phyloP scores from a whole-genome alignment of 2,888 invertebrate genomes.

The Epicampocera succincta region DNA sequence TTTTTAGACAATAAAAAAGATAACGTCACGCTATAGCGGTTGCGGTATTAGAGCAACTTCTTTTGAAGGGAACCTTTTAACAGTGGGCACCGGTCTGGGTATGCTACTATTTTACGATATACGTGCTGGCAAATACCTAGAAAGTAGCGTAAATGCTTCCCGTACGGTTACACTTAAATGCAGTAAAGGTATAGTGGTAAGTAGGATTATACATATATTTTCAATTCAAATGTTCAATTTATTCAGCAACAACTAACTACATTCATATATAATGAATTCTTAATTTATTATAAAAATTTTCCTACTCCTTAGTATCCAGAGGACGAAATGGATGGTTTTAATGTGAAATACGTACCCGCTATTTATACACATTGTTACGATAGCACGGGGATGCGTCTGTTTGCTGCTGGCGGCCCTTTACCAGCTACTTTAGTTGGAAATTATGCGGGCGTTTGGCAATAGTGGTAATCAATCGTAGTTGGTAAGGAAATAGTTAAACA shows the following conservation, averaged over 20 bases:
- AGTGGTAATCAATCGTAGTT: slow-evolving; percentile 68
- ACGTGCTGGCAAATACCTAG: slow-evolving; percentile 94
- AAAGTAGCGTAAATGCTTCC: slow-evolving; percentile 93
- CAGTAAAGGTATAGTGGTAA: slow-evolving; percentile 93
- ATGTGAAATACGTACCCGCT: slow-evolving; percentile 94
- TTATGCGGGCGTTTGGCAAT: slow-evolving; percentile 97
- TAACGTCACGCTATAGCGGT: slow-evolving; percentile 93
- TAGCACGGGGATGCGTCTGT: slow-evolving; percentile 93
- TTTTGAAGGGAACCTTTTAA: slow-evolving; percentile 94
- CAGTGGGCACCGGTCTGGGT: slow-evolving; percentile 96
- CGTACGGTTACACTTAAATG: slow-evolving; percentile 93
- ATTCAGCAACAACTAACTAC: neutral
- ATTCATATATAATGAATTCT: neutral
- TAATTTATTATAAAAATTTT: slow-evolving; percentile 1
- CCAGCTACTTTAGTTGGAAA: slow-evolving; percentile 95
- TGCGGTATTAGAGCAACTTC: slow-evolving; percentile 96
- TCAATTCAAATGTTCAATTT: too few relatives aligned
- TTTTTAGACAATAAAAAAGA: slow-evolving; percentile 87
- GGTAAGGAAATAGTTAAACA: slow-evolving; percentile 43
- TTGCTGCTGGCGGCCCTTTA: slow-evolving; percentile 97
- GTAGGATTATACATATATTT: slow-evolving; percentile 49
- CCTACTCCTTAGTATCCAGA: slow-evolving; percentile 87
- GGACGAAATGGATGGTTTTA: slow-evolving; percentile 91
- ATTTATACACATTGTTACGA: slow-evolving; percentile 99
- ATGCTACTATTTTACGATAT: slow-evolving; percentile 96